phyloP scores from a whole-genome alignment of 2,888 invertebrate genomes.

The Nephrotoma appendiculata region DNA sequence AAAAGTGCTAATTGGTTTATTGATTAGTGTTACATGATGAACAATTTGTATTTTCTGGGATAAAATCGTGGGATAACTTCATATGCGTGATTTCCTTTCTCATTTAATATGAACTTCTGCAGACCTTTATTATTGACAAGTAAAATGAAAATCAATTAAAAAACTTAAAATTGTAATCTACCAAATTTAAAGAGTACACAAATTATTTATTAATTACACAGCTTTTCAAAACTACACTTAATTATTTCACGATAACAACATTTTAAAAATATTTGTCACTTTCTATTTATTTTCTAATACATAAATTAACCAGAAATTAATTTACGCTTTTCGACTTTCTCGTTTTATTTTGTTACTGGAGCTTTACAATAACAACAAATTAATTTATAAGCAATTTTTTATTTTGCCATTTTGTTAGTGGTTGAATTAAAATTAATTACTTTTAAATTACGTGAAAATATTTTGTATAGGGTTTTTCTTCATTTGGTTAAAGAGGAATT shows the following conservation, averaged over 20 bases:
- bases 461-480: neutral
- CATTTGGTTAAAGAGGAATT: neutral
- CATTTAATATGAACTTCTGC: too few relatives aligned
- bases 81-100: too few relatives aligned
- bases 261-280: neutral
- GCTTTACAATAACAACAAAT: neutral
- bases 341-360: neutral
- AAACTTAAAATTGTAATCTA: neutral
- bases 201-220: neutral
- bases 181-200: neutral
- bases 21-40: too few relatives aligned
- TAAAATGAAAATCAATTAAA: neutral
- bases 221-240: neutral
- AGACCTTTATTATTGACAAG: too few relatives aligned
- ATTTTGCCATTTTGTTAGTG: neutral
- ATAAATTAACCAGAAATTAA: neutral
- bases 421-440: neutral
- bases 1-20: too few relatives aligned
- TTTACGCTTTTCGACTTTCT: neutral
- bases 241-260: neutral
- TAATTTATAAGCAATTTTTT: neutral
- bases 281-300: neutral
- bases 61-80: too few relatives aligned
- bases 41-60: too few relatives aligned
- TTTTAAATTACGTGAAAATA: neutral